Conservation (phyloP, 2,797 vertebrate species). For the Selene dorsalis region DNA sequence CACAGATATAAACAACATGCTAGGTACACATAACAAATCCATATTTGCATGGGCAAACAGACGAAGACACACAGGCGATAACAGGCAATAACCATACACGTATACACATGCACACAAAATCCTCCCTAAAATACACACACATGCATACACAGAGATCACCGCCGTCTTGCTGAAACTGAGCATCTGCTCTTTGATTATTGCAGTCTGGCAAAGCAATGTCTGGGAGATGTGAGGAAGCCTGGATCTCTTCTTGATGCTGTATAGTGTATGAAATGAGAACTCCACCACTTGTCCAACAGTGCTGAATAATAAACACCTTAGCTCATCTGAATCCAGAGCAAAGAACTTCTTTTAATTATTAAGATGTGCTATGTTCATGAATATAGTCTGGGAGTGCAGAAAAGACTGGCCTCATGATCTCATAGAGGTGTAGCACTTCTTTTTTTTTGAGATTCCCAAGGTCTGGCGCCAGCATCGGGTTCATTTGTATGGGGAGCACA, state of each 20-base stretch:
- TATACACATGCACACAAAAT: conserved; percentile 12
- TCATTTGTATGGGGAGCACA: conserved; percentile 67
- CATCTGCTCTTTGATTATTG: conserved; percentile 75
- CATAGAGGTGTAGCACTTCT: conserved; percentile 25
- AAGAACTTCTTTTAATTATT: conserved; percentile 73
- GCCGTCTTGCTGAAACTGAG: conserved; percentile 46
- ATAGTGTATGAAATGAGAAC: conserved; percentile 49
- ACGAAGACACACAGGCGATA: conserved; percentile 4
- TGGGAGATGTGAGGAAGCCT: conserved; percentile 47
- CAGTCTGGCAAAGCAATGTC: conserved; percentile 58
- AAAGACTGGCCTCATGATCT: conserved; percentile 37
- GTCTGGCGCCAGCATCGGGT: conserved; percentile 25
- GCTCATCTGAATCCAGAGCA: conserved; percentile 56
- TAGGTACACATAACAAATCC: conserved; percentile 8
- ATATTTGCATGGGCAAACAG: conserved; percentile 11
- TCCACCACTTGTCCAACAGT: conserved; percentile 47
- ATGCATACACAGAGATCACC: conserved; percentile 43
- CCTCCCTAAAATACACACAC: conserved; percentile 8
- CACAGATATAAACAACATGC: conserved; percentile 13
- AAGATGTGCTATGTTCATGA: conserved; percentile 52
- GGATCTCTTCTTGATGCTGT: conserved; percentile 55
- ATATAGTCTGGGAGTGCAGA: conserved; percentile 37
- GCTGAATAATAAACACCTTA: conserved; percentile 71
- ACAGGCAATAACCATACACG: conserved; percentile 40
- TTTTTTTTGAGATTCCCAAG: conserved; percentile 25